Evolutionary conservation across 2,113 vertebrate genomes (phyloP).

Genomic region (Sceloporus undulatus): DNA sequence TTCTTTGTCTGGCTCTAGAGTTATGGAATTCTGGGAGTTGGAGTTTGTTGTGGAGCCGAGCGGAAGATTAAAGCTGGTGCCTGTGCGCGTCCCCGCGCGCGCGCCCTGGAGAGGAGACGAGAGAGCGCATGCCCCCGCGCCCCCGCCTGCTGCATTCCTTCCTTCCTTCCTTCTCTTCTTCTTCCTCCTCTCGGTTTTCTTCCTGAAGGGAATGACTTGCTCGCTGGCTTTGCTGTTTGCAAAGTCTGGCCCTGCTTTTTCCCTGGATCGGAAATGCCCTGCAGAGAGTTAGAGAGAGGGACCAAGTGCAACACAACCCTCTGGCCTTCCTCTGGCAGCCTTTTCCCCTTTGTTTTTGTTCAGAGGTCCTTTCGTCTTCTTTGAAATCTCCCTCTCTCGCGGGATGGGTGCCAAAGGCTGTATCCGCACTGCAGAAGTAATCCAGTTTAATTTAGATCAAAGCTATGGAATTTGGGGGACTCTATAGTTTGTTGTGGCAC

Average conservation of each 20-base stretch:
- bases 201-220: not conserved
- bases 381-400: conserved; percentile 11
- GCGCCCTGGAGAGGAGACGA: too few species aligned
- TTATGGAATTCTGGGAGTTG: too few species aligned
- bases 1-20: too few species aligned
- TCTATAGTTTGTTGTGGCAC: too few species aligned
- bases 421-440: too few species aligned
- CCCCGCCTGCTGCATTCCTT: not conserved
- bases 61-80: too few species aligned
- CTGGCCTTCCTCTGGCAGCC: conserved; percentile 44
- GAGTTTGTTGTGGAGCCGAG: too few species aligned
- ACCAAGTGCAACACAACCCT: conserved; percentile 19
- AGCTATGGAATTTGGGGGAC: too few species aligned
- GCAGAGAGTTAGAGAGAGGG: conserved; percentile 24
- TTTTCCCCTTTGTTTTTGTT: conserved; percentile 16
- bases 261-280: conserved; percentile 38
- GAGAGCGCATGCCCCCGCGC: not conserved
- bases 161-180: conserved; percentile 29
- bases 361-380: conserved; percentile 4
- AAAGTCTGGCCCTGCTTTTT: conserved; percentile 24
- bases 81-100: too few species aligned
- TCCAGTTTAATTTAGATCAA: too few species aligned
- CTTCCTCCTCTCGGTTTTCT: not conserved
- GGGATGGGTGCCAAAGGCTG: not conserved
- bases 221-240: conserved; percentile 10